Evolutionary conservation across 2,888 invertebrate species (phyloP).

Genomic region (Meandrusa payeni): DNA sequence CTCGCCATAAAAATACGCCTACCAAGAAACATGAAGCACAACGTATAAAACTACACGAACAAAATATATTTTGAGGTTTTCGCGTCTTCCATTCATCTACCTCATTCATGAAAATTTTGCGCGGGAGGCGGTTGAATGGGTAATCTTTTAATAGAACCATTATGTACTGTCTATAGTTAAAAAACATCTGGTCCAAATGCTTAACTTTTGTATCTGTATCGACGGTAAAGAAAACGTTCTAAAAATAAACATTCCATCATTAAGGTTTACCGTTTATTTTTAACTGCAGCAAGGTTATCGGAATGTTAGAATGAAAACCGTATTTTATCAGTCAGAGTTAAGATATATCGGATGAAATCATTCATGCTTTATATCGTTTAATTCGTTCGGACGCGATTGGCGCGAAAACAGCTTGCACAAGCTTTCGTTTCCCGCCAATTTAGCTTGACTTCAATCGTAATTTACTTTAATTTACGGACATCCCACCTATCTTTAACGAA

Average conservation of each 20-base stretch:
- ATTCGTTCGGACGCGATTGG: constrained; percentile 21
- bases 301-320: neutral
- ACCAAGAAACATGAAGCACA: no score
- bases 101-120: constrained; percentile 19
- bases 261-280: constrained; percentile 3
- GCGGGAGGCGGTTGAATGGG: constrained; percentile 7
- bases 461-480: constrained; percentile 18
- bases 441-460: constrained; percentile 6
- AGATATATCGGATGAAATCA: constrained; percentile 23
- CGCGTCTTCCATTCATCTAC: constrained; percentile 8
- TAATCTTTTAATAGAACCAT: constrained; percentile 12
- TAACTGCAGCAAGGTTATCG: constrained; percentile 3
- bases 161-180: neutral
- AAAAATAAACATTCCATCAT: neutral
- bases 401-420: constrained; percentile 9
- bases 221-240: neutral
- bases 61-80: constrained; percentile 18
- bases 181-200: neutral
- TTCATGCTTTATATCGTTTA: constrained; percentile 24
- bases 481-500: constrained; percentile 3
- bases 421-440: constrained; percentile 16
- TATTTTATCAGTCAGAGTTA: neutral
- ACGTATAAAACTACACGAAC: no score
- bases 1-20: no score
- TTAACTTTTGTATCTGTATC: neutral